A percentile compares a stretch with the other conserved stretches of the same genome.
Evolutionary conservation across 2,797 vertebrate species (phyloP).

Genomic region (Phoeniculus purpureus): DNA sequence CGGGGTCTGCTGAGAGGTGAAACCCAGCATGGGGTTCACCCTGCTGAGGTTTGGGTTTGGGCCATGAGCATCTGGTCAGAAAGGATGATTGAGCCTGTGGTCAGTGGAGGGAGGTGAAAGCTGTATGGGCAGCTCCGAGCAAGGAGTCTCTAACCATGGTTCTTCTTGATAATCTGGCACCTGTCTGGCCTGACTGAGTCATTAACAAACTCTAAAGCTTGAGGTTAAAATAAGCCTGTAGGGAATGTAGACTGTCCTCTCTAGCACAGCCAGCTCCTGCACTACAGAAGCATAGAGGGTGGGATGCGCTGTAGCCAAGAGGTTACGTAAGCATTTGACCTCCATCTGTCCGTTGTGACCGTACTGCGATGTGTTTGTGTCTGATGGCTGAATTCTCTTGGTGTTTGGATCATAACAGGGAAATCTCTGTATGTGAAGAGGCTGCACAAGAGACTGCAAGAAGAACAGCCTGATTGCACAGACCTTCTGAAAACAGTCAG

Average conservation of each 20-base stretch:
- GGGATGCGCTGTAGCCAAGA: too few species aligned
- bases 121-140: not conserved
- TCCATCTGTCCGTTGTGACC: not conserved
- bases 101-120: not conserved
- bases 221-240: not conserved
- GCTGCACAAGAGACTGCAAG: conserved; percentile 80
- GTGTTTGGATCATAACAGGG: conserved; percentile 72
- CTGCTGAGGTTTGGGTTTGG: not conserved
- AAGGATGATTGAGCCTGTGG: not conserved
- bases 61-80: not conserved
- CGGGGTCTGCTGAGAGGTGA: not conserved
- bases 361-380: not conserved
- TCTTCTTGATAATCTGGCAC: not conserved
- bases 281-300: too few species aligned
- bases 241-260: not conserved
- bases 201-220: not conserved
- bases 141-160: not conserved
- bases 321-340: not conserved
- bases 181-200: not conserved
- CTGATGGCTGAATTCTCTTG: not conserved
- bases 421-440: conserved; percentile 93
- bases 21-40: not conserved
- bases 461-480: conserved; percentile 2
- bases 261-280: too few species aligned
- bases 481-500: conserved; percentile 84